Conservation (phyloP, 2,797 vertebrate genomes). For the Crossoptilon crossoptilon region DNA sequence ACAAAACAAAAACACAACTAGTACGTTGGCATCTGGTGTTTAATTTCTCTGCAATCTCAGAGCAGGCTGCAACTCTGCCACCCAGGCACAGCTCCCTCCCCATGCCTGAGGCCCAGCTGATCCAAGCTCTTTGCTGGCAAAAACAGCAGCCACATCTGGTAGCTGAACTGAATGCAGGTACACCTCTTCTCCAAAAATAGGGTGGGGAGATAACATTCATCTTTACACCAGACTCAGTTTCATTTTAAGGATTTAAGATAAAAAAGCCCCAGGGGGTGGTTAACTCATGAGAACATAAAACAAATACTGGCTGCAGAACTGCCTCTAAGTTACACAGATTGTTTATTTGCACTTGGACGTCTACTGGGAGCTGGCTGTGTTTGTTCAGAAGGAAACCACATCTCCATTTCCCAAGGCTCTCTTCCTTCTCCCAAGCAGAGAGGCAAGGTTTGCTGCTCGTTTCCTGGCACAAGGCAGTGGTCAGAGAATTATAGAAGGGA, state of each 20-base stretch:
- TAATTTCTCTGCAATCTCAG: not conserved
- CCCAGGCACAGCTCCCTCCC: rapidly evolving
- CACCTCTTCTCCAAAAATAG: not conserved
- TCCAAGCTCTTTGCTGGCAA: not conserved
- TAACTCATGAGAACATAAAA: not conserved
- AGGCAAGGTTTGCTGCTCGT: rapidly evolving
- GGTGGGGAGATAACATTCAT: not conserved
- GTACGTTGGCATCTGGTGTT: not conserved
- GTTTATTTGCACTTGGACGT: not conserved
- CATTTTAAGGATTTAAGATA: not conserved
- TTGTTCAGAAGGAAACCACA: not conserved
- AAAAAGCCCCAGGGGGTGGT: not conserved
- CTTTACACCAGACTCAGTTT: slow-evolving; percentile 12
- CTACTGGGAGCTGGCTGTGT: not conserved
- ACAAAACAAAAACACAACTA: not conserved
- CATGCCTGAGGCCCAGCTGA: too few relatives aligned
- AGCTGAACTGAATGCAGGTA: not conserved
- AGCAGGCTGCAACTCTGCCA: not conserved
- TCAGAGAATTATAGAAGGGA: not conserved
- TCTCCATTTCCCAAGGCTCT: not conserved
- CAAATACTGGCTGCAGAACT: not conserved
- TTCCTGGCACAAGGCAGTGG: not conserved
- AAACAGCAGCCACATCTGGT: rapidly evolving
- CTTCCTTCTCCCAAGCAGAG: not conserved
- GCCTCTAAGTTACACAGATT: not conserved